Base-by-base conservation (phyloP, 1,140 invertebrate genomes). In the Glossosoma conforme region DNA sequence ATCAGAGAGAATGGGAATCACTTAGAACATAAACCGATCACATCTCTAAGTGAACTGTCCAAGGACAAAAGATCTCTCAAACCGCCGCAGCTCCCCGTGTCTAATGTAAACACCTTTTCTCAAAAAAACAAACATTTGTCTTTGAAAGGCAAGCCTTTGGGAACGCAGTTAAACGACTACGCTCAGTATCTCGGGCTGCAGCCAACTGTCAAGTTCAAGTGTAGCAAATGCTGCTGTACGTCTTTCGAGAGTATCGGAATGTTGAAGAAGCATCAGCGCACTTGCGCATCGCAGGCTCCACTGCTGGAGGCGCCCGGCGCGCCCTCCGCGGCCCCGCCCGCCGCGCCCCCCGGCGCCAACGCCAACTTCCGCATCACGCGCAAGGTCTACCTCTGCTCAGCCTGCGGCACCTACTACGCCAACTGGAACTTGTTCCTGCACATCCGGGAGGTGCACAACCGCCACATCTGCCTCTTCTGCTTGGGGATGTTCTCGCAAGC, bases 341-440 rank as follows among this genome's bases (percentile, higher is more conserved):
- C 56, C 11, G 52, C 57, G 5, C 70, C 58, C 51, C 58, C 25
- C 37, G 59, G 54, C 32, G 59, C 61, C 19, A 61, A 66, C 30
- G 72, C 72, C 11, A 80, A 77, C 61, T 82, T 80, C 41, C 77
- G 79, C 60, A 78, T 82, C n/a, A 83, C 82, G 15, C 70, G 84
- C 35, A 85, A 85, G 69, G 85, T 87, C 44, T 89, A 85, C 57
- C 64, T 86, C 11, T 91, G 87, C 64, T 82, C 83, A 8, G 81
- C 83, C 1, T 91, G 87, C 65, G 83, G 80, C 18, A 86, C 81
- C 2, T 88, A 89, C 58, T 88, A 87, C 69, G 85, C 89, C 67
- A 85, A 85, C 56, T 89, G 86, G 85, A 87, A 89, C 69, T 69
- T 89, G 20, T 89, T 88, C 64, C 64, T 86, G 9, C 87, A 91